Evolutionary conservation across 1,140 invertebrate genomes (phyloP).

Genomic region (Carcinoscorpius rotundicauda): DNA sequence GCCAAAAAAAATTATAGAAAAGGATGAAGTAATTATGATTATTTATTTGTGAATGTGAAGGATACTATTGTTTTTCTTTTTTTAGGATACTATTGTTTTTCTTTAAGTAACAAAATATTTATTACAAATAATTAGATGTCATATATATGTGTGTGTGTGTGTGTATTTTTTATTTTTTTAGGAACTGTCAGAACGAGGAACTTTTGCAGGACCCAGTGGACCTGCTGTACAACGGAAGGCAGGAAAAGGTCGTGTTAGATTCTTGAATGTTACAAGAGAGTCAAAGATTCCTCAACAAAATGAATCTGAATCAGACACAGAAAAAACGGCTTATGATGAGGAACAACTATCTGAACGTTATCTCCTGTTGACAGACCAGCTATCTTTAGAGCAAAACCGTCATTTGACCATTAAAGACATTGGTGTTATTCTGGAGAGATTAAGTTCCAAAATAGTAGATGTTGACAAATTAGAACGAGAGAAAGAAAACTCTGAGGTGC

Average conservation of each 20-base stretch:
- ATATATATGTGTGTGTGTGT: no score
- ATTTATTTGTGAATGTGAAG: constrained; percentile 56
- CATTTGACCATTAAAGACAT: constrained; percentile 89
- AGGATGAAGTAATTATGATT: constrained; percentile 42
- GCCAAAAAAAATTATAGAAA: constrained; percentile 2
- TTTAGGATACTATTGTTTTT: no score
- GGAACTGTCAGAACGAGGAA: constrained; percentile 37
- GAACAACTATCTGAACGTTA: constrained; percentile 56
- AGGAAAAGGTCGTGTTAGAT: background rate
- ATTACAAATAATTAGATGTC: no score
- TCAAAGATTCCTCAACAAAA: constrained; percentile 14
- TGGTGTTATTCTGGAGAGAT: constrained; percentile 78
- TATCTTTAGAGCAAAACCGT: constrained; percentile 67
- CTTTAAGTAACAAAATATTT: no score
- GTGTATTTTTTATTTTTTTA: constrained; percentile 43
- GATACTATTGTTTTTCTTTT: no score
- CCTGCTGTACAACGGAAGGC: constrained; percentile 7
- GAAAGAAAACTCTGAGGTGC: constrained; percentile 77
- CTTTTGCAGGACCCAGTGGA: background rate
- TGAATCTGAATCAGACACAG: constrained; percentile 80
- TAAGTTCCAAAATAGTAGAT: constrained; percentile 84
- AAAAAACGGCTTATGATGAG: constrained; percentile 55
- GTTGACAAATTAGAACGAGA: constrained; percentile 80
- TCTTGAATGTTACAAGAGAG: constrained; percentile 19
- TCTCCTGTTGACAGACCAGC: constrained; percentile 78